Percentiles rank a stretch among this genome's conserved stretches.
phyloP scores from a whole-genome alignment of 2,888 invertebrate species.

The Sinotaia quadrata region DNA sequence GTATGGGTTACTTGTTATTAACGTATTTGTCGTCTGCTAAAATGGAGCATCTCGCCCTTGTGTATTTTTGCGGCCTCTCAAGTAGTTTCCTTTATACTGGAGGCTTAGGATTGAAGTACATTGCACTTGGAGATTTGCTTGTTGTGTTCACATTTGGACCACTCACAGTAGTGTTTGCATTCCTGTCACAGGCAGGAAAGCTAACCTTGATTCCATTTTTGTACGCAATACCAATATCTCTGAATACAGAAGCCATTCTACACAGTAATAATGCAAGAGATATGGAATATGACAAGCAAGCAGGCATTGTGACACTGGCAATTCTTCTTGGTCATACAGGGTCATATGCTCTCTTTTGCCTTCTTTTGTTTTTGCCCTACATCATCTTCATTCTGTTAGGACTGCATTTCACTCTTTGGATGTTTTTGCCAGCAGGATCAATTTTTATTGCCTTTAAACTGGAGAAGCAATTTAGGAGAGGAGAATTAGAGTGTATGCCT shows the following conservation, averaged over 20 bases:
- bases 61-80: conserved; percentile 95
- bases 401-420: conserved; percentile 88
- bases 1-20: conserved; percentile 84
- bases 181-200: conserved; percentile 89
- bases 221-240: conserved; percentile 92
- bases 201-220: conserved; percentile 93
- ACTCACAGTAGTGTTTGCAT: conserved; percentile 92
- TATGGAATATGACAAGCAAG: conserved; percentile 87
- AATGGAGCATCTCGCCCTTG: conserved; percentile 94
- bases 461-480: conserved; percentile 88
- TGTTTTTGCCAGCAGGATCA: conserved; percentile 89
- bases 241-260: conserved; percentile 95
- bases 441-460: conserved; percentile 90
- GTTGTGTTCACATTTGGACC: conserved; percentile 95
- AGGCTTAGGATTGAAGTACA: conserved; percentile 95
- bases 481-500: conserved; percentile 86
- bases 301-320: conserved; percentile 95
- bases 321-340: conserved; percentile 92
- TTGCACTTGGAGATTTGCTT: conserved; percentile 92
- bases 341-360: conserved; percentile 91
- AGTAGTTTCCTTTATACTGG: conserved; percentile 97
- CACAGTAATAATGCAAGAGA: conserved; percentile 96
- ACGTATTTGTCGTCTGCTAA: conserved; percentile 88
- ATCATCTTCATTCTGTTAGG: conserved; percentile 84
- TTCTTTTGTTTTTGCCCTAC: conserved; percentile 91